These are phyloP conservation scores for Cataglyphis rosenhaueri DNA, from an alignment of 2,888 invertebrate species.

Conservation along the genomic window DNA sequence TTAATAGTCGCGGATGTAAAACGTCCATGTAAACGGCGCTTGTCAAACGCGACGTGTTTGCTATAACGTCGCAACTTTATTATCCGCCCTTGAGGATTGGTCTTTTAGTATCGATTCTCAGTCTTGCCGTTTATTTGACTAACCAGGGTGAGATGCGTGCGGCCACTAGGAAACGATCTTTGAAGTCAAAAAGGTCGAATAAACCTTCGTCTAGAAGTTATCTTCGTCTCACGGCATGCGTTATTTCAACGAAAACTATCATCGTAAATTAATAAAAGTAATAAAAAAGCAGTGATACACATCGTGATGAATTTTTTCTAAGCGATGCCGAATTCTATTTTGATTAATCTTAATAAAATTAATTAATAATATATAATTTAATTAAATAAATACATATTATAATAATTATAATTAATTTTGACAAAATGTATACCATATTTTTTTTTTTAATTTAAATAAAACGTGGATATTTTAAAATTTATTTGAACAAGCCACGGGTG, in stretches of 20 bases:
- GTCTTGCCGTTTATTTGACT: constrained; percentile 68
- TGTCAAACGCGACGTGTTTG: constrained; percentile 69
- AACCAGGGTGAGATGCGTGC: constrained; percentile 58
- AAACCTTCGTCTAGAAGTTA: constrained; percentile 45
- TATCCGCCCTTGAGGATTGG: constrained; percentile 56
- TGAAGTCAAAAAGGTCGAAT: constrained; percentile 62
- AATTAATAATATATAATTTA: too few species aligned
- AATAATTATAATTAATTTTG: too few species aligned
- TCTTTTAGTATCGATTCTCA: constrained; percentile 65
- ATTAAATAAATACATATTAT: too few species aligned
- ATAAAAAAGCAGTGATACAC: background rate
- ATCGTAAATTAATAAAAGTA: constrained; percentile 6
- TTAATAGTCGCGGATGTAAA: constrained; percentile 66
- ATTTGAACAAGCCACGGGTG: constrained; percentile 14
- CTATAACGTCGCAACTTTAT: constrained; percentile 73
- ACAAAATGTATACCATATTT: constrained; percentile 2
- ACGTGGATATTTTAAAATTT: background rate
- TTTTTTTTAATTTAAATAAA: background rate
- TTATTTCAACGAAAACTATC: constrained; percentile 1
- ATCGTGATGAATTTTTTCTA: constrained; percentile 5
- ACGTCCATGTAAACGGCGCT: constrained; percentile 55
- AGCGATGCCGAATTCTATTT: background rate
- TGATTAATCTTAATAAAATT: background rate
- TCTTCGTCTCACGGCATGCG: constrained; percentile 22
- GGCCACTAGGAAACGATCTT: constrained; percentile 63